Base-by-base conservation (phyloP, 2,113 vertebrate genomes). In the Forbesichthys agassizii region DNA sequence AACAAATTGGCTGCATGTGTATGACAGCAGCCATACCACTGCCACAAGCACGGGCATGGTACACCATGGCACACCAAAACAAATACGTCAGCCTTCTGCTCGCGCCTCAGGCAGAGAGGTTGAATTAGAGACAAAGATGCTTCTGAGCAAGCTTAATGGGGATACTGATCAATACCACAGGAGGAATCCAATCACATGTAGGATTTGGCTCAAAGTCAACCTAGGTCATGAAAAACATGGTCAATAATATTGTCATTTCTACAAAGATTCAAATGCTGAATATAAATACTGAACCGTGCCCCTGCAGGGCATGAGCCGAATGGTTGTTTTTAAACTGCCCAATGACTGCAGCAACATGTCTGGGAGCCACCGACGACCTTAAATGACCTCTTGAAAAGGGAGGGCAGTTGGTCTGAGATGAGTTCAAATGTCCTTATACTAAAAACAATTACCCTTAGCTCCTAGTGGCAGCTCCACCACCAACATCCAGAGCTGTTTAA, bases 391-490 rank as follows among this genome's bases (percentile, higher is more conserved):
- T 74, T 70, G 57, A 78, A 77, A 87, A 79, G 60, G 16, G 10
- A 51, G 10, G 48, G 70, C 47, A 49, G 69, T 64, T 65, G 54
- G 57, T 66, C 69, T 81, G 75, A 79, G 56, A 79, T 13, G 59
- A 60, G 12, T 66, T 79, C 49, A 80, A 85, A 88, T 88, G 80
- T 74, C 73, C 86, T 77, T 66, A 79, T 61, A 72, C 70, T 82
- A 79, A 84, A 86, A 90, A 85, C 81, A 86, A 81, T 82, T 83
- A 84, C 52, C 46, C 10, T 71, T 51, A 68, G 67, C 84, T 73
- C 82, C 70, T 74, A 48, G 70, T 85, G 79, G 66, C 67, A 71
- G 74, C 75, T 81, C 66, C 18, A 74, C 59, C 64, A 56, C 61
- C 4, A 56, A 68, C 51, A 61, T 10, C 33, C 33, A 52, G 54